Conservation (phyloP, 2,113 vertebrate species). For the Meles meles region DNA sequence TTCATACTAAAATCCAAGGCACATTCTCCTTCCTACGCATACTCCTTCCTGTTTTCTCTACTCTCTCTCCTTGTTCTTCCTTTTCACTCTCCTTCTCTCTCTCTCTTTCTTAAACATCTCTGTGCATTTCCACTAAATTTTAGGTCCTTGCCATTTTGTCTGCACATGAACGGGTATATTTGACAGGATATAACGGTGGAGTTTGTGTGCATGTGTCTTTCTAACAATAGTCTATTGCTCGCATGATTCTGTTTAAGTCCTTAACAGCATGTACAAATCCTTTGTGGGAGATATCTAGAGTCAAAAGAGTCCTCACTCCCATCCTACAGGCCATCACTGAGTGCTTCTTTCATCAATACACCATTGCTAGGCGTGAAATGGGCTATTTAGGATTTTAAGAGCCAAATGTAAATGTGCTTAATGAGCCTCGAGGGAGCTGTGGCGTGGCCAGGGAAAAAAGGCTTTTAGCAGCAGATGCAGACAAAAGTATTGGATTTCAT, state of each 20-base stretch:
- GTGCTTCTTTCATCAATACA: conserved; percentile 74
- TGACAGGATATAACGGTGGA: background rate
- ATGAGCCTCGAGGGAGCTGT: conserved; percentile 83
- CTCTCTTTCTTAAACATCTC: background rate
- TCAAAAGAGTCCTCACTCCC: conserved; percentile 48
- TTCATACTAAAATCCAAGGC: conserved; percentile 16
- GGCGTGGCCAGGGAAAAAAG: conserved; percentile 78
- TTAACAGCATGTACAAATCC: background rate
- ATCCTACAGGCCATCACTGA: conserved; percentile 51
- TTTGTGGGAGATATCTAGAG: conserved; percentile 57
- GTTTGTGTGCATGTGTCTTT: background rate
- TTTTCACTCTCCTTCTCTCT: background rate
- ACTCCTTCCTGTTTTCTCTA: background rate
- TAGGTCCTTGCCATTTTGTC: background rate
- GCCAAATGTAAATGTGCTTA: conserved; percentile 87
- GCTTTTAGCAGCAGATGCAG: conserved; percentile 86
- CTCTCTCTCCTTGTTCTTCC: background rate
- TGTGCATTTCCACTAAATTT: background rate
- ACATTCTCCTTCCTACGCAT: background rate
- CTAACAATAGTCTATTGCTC: background rate
- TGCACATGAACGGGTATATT: background rate
- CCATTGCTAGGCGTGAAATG: conserved; percentile 80
- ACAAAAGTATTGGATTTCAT: conserved; percentile 86
- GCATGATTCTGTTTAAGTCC: background rate
- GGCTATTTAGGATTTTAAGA: conserved; percentile 83